These are phyloP conservation scores for Rhynchonycteris naso DNA, from an alignment of 2,797 vertebrate genomes.

Conservation along the genomic window DNA sequence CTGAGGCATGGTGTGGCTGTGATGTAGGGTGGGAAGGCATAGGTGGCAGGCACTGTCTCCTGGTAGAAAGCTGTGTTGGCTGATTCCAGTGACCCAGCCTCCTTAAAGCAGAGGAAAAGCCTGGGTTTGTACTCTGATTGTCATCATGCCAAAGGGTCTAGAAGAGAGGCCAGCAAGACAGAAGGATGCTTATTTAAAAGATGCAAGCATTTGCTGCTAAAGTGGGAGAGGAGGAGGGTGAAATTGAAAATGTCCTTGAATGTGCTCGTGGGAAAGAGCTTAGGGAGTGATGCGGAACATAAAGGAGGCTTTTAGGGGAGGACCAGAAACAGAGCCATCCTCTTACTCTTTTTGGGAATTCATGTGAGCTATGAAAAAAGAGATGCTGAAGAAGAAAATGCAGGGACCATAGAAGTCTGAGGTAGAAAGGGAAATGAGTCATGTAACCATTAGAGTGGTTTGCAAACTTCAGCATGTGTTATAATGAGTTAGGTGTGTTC, in stretches of 20 bases:
- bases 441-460: neutral
- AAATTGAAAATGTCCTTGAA: neutral
- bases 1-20: neutral
- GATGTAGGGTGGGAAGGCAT: fast-evolving
- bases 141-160: neutral
- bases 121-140: neutral
- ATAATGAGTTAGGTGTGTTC: neutral
- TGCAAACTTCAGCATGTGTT: neutral
- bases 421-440: neutral
- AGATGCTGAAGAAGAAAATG: neutral
- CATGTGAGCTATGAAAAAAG: neutral
- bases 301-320: neutral
- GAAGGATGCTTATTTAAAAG: neutral
- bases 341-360: neutral
- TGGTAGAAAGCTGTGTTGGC: neutral
- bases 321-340: neutral
- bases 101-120: neutral
- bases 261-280: neutral
- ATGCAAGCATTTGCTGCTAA: neutral
- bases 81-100: neutral
- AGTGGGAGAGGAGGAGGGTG: neutral
- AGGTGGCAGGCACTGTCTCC: fast-evolving
- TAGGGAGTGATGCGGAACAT: neutral
- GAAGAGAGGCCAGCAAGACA: neutral
- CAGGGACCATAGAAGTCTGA: neutral